Percentiles rank a stretch among this genome's conserved stretches.
phyloP scores from a whole-genome alignment of 1,140 invertebrate genomes.

The Thaumatotibia leucotreta region DNA sequence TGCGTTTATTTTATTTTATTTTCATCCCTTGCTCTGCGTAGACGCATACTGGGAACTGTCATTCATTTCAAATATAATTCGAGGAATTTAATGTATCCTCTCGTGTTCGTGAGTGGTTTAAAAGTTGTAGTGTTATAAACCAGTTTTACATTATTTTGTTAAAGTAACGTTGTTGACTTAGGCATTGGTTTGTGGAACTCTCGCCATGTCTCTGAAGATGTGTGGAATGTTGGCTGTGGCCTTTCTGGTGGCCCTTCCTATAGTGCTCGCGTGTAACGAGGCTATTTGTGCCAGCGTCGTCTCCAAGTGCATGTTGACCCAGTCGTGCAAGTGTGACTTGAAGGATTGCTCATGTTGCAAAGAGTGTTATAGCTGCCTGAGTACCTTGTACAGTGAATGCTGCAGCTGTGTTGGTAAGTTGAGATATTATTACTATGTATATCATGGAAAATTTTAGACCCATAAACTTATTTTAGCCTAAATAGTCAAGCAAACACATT shows the following conservation, averaged over 20 bases:
- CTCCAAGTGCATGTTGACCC: slow-evolving; percentile 96
- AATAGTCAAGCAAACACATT: too few relatives aligned
- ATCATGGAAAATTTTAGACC: too few relatives aligned
- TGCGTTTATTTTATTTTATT: slow-evolving; percentile 6
- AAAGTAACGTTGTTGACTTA: background rate
- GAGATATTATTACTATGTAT: too few relatives aligned
- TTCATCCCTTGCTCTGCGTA: slow-evolving; percentile 3
- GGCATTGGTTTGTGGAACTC: slow-evolving; percentile 2
- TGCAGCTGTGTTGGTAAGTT: slow-evolving; percentile 96
- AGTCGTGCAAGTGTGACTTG: slow-evolving; percentile 96
- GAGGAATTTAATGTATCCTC: background rate
- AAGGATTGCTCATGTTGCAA: slow-evolving; percentile 94
- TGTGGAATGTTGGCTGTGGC: slow-evolving; percentile 36
- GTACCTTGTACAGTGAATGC: slow-evolving; percentile 93
- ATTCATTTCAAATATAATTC: background rate
- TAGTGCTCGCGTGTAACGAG: slow-evolving; percentile 85
- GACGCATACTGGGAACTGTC: background rate
- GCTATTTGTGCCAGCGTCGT: slow-evolving; percentile 95
- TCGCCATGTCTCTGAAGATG: slow-evolving; percentile 46
- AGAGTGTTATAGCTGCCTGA: slow-evolving; percentile 93
- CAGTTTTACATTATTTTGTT: background rate
- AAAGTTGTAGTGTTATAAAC: background rate
- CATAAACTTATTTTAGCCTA: too few relatives aligned
- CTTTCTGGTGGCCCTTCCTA: slow-evolving; percentile 48
- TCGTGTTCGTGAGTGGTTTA: background rate